These are phyloP conservation scores for Oophaga pumilio DNA, from an alignment of 2,113 vertebrate species.

Conservation along the genomic window DNA sequence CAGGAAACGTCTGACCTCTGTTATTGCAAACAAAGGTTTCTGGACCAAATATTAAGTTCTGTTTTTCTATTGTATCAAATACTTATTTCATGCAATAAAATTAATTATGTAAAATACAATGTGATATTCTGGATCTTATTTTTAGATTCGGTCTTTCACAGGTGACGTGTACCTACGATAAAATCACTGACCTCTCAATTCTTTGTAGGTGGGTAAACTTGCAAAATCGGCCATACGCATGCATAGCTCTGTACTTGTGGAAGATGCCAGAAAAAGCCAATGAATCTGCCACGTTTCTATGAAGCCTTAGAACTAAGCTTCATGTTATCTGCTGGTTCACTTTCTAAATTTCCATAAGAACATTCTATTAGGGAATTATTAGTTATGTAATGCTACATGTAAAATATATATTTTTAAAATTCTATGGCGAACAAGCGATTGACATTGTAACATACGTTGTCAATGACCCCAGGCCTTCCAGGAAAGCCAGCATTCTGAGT, in stretches of 20 bases:
- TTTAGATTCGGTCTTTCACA: too few species aligned
- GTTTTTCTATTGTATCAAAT: too few species aligned
- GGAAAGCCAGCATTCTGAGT: neutral
- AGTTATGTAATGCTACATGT: neutral
- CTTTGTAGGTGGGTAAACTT: too few species aligned
- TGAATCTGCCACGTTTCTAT: neutral
- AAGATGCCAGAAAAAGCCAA: neutral
- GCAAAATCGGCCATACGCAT: too few species aligned
- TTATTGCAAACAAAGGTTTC: too few species aligned
- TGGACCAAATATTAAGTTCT: too few species aligned
- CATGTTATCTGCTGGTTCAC: neutral
- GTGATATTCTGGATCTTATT: too few species aligned
- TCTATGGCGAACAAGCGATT: neutral
- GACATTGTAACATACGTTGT: neutral
- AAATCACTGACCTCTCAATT: too few species aligned
- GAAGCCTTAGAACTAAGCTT: neutral
- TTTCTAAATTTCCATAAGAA: neutral
- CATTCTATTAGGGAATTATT: neutral
- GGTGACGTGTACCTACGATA: too few species aligned
- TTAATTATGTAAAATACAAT: too few species aligned
- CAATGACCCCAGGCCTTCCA: neutral
- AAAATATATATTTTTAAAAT: neutral
- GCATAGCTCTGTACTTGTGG: neutral
- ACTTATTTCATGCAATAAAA: too few species aligned
- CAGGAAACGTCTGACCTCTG: too few species aligned